phyloP scores from a whole-genome alignment of 2,113 vertebrate genomes.

The Gila orcuttii region DNA sequence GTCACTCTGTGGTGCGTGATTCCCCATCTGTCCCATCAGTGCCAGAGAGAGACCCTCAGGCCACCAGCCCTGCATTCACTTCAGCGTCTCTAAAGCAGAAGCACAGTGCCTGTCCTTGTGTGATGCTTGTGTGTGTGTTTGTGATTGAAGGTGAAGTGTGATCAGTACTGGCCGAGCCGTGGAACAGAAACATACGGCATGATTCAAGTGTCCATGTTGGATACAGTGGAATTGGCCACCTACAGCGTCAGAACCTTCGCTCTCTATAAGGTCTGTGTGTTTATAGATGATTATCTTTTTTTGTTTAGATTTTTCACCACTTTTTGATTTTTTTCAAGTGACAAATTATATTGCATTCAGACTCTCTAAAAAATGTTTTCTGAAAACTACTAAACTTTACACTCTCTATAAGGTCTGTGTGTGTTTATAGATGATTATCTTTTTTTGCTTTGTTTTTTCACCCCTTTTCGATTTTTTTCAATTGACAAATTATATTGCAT shows the following conservation, averaged over 20 bases:
- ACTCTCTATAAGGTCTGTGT: too few relatives aligned
- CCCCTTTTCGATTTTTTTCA: too few relatives aligned
- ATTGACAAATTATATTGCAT: too few relatives aligned
- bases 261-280: constrained; percentile 85
- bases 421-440: too few relatives aligned
- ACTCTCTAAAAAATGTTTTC: too few relatives aligned
- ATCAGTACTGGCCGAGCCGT: constrained; percentile 95
- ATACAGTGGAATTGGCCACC: constrained; percentile 90
- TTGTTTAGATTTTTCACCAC: background rate
- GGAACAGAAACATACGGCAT: constrained; percentile 93
- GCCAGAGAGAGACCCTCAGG: constrained; percentile 14
- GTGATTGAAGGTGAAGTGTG: constrained; percentile 87
- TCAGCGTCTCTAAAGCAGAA: background rate
- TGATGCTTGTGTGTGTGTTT: constrained; percentile 26
- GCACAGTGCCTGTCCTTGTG: background rate
- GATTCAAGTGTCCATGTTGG: constrained; percentile 92
- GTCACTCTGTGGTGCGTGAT: constrained; percentile 47
- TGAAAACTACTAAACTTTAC: too few relatives aligned
- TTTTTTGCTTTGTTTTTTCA: too few relatives aligned
- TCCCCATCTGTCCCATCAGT: constrained; percentile 57
- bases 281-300: too few relatives aligned
- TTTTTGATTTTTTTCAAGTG: background rate
- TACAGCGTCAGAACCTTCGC: constrained; percentile 91
- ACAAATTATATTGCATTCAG: background rate
- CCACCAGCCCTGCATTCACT: background rate